Evolutionary conservation across 2,113 vertebrate species (phyloP).

Genomic region (Ornithorhynchus anatinus): DNA sequence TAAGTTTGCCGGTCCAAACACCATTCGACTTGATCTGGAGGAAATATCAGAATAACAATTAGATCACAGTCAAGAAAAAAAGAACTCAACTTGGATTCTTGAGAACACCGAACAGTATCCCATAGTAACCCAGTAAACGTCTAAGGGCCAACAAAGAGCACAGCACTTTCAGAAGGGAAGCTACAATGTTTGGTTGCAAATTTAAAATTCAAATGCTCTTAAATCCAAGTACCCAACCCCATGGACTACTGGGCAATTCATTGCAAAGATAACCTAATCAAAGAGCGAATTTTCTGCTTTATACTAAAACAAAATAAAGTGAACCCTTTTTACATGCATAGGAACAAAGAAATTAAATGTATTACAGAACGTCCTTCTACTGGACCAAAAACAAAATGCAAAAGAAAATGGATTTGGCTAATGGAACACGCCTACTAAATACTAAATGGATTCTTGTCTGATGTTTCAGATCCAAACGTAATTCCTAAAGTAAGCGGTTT

Average conservation of each 20-base stretch:
- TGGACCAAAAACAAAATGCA: conserved; percentile 5
- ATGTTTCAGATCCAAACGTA: neutral
- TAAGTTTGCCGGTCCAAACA: conserved; percentile 92
- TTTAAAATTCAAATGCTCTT: conserved; percentile 61
- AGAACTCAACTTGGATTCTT: conserved; percentile 44
- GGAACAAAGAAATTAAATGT: conserved; percentile 39
- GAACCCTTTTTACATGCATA: conserved; percentile 21
- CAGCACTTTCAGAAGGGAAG: conserved; percentile 28
- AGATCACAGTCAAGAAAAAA: conserved; percentile 44
- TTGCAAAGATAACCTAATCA: conserved; percentile 46
- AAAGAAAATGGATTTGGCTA: conserved; percentile 7
- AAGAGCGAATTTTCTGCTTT: conserved; percentile 20
- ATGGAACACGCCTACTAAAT: conserved; percentile 14
- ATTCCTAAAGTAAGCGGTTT: neutral
- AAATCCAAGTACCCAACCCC: conserved; percentile 50
- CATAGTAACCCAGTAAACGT: conserved; percentile 44
- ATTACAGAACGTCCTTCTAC: conserved; percentile 24
- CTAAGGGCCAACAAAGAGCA: conserved; percentile 49
- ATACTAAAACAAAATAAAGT: conserved; percentile 28
- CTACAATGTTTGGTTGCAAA: conserved; percentile 47
- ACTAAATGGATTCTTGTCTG: neutral
- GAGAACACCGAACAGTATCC: conserved; percentile 48
- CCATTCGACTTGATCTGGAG: conserved; percentile 82
- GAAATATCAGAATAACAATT: conserved; percentile 53
- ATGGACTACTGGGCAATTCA: conserved; percentile 53